phyloP scores from a whole-genome alignment of 2,888 invertebrate genomes.

The Amphipoea lucens region DNA sequence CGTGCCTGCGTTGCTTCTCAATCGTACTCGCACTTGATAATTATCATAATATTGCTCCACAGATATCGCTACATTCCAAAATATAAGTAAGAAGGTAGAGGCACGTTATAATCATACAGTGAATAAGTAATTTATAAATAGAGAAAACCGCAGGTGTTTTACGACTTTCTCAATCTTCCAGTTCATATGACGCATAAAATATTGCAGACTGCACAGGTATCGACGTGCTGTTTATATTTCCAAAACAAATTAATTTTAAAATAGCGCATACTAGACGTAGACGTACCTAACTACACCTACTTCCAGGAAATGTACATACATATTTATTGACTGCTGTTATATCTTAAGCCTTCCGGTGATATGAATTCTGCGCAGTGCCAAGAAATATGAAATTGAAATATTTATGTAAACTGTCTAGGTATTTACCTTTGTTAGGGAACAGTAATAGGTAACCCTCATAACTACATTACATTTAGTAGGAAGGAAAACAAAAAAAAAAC shows the following conservation, averaged over 20 bases:
- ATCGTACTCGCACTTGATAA: not conserved
- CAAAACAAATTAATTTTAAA: slow-evolving; percentile 21
- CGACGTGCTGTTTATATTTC: slow-evolving; percentile 31
- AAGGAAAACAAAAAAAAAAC: not conserved
- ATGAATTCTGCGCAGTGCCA: slow-evolving; percentile 5
- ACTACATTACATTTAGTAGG: not conserved
- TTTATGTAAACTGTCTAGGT: not conserved
- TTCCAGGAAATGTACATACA: slow-evolving; percentile 23
- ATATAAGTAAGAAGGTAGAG: not conserved
- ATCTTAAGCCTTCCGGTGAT: slow-evolving; percentile 7
- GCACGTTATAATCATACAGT: not conserved
- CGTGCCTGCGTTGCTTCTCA: not conserved
- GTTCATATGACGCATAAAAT: slow-evolving; percentile 25
- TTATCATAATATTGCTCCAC: slow-evolving; percentile 1
- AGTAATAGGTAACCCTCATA: not conserved
- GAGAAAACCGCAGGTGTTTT: slow-evolving; percentile 22
- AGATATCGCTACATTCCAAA: not conserved
- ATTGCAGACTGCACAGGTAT: slow-evolving; percentile 22
- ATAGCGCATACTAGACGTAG: slow-evolving; percentile 15
- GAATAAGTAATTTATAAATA: not conserved
- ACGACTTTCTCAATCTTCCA: slow-evolving; percentile 25
- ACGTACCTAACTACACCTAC: slow-evolving; percentile 4
- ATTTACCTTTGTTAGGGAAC: not conserved
- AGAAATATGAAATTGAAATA: slow-evolving; percentile 19
- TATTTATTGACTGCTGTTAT: slow-evolving; percentile 7